Base-by-base conservation (phyloP, 2,888 invertebrate genomes). In the Caenorhabditis wallacei region DNA sequence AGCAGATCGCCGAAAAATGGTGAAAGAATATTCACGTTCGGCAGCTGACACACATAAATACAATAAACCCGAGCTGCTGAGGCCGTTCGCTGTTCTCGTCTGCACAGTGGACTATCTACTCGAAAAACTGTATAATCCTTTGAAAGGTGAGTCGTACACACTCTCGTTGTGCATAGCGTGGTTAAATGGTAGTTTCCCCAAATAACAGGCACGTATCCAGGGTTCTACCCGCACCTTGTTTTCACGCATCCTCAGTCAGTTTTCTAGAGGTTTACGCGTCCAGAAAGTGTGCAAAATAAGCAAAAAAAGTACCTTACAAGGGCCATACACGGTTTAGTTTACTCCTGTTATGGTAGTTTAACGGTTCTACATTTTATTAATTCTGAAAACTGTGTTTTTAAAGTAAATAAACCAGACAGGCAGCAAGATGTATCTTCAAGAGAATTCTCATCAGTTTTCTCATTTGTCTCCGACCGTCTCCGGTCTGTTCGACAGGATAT, bases 401-500 rank as follows among this genome's bases (percentile, higher is more conserved):
- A 63, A 35, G n/a, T 10, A 37, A 51, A 16, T 26, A 22, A 26
- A 68, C 61, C 68, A 72, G 68, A 72, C 70, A 79, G 79, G 57
- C 56, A 48, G 46, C 56, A 66, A 54, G 37, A 40, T 2, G 61
- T 64, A n/a, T 43, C 63, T 11, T 26, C 76, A 16, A 18, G 20
- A n/a, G 35, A 68, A 5, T 75, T 85, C 56, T 53, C 63, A 4
- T 57, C 59, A 3, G 61, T 80, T 5, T 87, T 79, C 54, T 82
- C 82, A 0, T 88, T 88, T 43, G 85, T 86, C 11, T 80, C 80
- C 13, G 88, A 88, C 69, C 83, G 88, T 43, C 63, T 88, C 11
- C 69, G 88, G 43, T 71, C 88, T 10, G 84, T 88, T 22, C 66
- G 87, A 56, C 88, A 88, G 37, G 88, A 88, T 48, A 81, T 86